Base-by-base conservation (phyloP, 2,888 invertebrate genomes). In the Chloroclystis v-ata region DNA sequence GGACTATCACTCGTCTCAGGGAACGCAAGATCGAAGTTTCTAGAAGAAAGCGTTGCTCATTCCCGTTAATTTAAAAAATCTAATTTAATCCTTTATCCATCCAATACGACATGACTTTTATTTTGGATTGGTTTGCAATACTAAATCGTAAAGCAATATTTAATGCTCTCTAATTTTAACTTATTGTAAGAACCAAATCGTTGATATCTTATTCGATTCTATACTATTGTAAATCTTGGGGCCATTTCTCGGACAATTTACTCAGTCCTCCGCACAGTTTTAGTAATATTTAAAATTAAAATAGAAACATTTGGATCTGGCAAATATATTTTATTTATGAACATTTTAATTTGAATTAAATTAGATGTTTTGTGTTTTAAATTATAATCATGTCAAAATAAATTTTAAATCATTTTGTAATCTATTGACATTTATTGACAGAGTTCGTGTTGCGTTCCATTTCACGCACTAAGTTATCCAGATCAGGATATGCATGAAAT, bases 101-200 rank as follows among this genome's bases (percentile, higher is more conserved):
- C 81, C 79, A 71, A 67, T 77, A 64, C 78, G 85, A 78, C 84
- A 83, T 84, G 82, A 78, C 81, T 65, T 59, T 58, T 52, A 44
- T 60, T 52, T 60, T 53, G 42, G 75, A 65, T 63, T 60, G 46
- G 53, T 61, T 61, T 56, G 44, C 65, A 68, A 73, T 78, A 80
- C 78, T 79, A 82, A 82, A 81, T 81, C 76, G 63, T 61, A 55
- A 81, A 85, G 84, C 84, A 86, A 86, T 85, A 85, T 60, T 62
- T 59, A 55, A 61, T 49, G 70, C 67, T 73, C 69, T 74, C 70
- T 71, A 57, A 49, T 51, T 59, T 11, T 48, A 37, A 43, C n/a
- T 44, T 45, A 42, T 43, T 32, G 28, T 50, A 46, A 35, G 46
- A 50, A 43, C 50, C 43, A 43, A 46, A 43, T 46, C 26, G 49